Percentiles rank a stretch among this genome's conserved stretches.
Evolutionary conservation across 2,797 vertebrate species (phyloP).

Genomic region (Parotocinclus haroldoi): DNA sequence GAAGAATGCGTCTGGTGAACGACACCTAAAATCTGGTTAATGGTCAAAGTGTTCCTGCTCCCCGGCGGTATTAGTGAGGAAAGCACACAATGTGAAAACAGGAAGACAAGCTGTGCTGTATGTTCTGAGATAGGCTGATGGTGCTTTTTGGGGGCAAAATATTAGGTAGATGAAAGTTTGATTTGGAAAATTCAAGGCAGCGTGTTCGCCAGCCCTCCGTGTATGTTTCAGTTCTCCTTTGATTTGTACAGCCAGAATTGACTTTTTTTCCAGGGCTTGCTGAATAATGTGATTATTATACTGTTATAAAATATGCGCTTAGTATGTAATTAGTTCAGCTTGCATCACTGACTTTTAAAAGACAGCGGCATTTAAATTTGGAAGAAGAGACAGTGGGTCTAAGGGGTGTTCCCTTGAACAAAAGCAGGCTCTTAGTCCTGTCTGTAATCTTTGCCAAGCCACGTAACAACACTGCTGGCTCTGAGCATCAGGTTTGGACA

Average conservation of each 20-base stretch:
- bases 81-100: conserved; percentile 45
- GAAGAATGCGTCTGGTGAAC: conserved; percentile 15
- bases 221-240: conserved; percentile 18
- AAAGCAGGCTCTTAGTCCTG: conserved; percentile 3
- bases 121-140: conserved; percentile 47
- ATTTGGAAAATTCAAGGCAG: conserved; percentile 39
- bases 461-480: conserved; percentile 19
- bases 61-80: conserved; percentile 11
- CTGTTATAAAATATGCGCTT: too few species aligned
- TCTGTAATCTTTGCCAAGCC: conserved; percentile 25
- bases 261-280: neutral
- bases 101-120: conserved; percentile 52
- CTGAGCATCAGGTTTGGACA: conserved; percentile 12
- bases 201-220: conserved; percentile 33
- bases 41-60: conserved; percentile 15
- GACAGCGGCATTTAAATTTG: neutral
- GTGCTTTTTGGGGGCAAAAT: conserved; percentile 12
- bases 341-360: neutral
- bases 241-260: neutral
- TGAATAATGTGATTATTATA: too few species aligned
- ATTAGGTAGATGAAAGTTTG: conserved; percentile 46
- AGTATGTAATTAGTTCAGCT: neutral
- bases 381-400: conserved; percentile 11
- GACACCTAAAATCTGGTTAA: too few species aligned
- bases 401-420: conserved; percentile 7